Percentiles rank a stretch among this genome's conserved stretches.
Evolutionary conservation across 2,113 vertebrate species (phyloP).

Genomic region (Lepus timidus): DNA sequence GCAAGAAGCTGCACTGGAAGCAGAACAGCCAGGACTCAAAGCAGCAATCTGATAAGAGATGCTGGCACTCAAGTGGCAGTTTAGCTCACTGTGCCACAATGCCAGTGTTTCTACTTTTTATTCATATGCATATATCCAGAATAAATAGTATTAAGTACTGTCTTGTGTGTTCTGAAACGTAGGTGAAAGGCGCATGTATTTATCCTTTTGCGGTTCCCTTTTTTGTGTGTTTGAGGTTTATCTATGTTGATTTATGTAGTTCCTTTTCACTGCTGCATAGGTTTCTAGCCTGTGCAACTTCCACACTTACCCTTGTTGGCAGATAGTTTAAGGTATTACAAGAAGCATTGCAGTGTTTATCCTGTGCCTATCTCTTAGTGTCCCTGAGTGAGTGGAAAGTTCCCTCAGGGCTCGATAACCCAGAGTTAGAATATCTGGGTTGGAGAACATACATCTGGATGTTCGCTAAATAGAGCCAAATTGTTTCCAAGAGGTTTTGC

Average conservation of each 20-base stretch:
- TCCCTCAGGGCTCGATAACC: background rate
- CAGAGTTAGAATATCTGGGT: conserved; percentile 5
- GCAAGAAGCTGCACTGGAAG: too few species aligned
- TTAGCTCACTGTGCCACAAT: too few species aligned
- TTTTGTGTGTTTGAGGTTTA: background rate
- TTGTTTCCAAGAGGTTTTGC: conserved; percentile 38
- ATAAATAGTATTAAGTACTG: background rate
- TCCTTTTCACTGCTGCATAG: background rate
- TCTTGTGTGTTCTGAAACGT: conserved; percentile 1
- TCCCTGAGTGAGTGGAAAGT: background rate
- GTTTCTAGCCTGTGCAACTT: background rate
- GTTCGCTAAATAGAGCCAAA: conserved; percentile 26
- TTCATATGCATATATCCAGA: background rate
- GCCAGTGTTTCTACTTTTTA: conserved; percentile 13
- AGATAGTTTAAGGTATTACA: background rate
- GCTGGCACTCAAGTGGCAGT: too few species aligned
- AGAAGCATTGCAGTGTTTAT: background rate
- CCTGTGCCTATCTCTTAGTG: background rate
- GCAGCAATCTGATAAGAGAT: too few species aligned
- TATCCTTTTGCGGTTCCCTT: background rate
- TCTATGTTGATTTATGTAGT: background rate
- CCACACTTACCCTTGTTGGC: background rate
- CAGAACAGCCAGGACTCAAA: too few species aligned
- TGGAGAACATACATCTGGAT: background rate
- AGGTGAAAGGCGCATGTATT: background rate